These are phyloP conservation scores for Pentamera pediparva DNA, from an alignment of 53 echinoderm and acorn worm genomes.

Conservation along the genomic window DNA sequence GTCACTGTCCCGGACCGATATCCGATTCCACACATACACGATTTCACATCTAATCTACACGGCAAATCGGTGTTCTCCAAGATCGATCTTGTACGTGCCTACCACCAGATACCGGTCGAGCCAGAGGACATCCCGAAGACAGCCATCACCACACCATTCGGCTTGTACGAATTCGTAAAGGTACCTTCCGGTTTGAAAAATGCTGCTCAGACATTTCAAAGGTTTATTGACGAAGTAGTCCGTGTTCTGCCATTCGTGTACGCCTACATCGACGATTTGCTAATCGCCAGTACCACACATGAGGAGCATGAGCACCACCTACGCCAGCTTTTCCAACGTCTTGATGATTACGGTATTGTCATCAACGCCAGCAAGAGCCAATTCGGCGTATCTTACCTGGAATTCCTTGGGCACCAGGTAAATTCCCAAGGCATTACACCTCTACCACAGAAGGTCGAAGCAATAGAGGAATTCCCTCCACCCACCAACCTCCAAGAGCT, in stretches of 20 bases:
- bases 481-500: conserved; percentile 25
- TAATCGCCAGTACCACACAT: conserved; percentile 23
- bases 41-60: conserved; percentile 9
- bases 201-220: conserved; percentile 45
- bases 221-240: conserved; percentile 41
- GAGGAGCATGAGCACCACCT: conserved; percentile 26
- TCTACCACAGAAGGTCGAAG: conserved; percentile 31
- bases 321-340: conserved; percentile 13
- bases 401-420: conserved; percentile 46
- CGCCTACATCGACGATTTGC: conserved; percentile 44
- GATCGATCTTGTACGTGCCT: conserved; percentile 38
- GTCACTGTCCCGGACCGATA: conserved; percentile 41
- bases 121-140: conserved; percentile 30
- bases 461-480: conserved; percentile 5
- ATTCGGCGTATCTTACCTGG: conserved; percentile 9
- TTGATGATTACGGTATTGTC: conserved; percentile 41
- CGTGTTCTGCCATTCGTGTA: conserved; percentile 31
- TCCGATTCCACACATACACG: conserved; percentile 39
- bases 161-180: conserved; percentile 43
- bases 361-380: conserved; percentile 28
- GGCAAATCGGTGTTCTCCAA: conserved; percentile 33
- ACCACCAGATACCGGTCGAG: conserved; percentile 51
- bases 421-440: conserved; percentile 23
- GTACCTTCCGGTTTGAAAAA: conserved; percentile 58
- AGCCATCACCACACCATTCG: conserved; percentile 46